Base-by-base conservation (phyloP, 2,888 invertebrate species). In the Philereme transversata region DNA sequence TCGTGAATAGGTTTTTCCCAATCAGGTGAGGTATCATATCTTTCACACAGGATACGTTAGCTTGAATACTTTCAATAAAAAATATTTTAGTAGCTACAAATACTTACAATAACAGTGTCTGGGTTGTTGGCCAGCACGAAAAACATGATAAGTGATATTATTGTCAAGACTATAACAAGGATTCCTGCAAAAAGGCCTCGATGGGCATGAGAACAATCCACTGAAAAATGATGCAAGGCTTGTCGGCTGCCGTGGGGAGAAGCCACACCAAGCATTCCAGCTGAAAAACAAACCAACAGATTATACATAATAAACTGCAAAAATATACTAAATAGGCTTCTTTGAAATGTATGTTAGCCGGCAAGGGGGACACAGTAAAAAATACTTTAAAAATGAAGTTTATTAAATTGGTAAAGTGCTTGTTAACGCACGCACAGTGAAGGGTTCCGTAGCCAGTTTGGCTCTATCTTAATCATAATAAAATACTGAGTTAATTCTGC, bases 121-220 rank as follows among this genome's bases (percentile, higher is more conserved):
- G 94, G 93, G 69, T 93, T 94, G 60, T 93, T 94, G 57, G 95
- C 95, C 51, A 98, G 88, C 0, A 98, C 97, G 83, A 97, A 98
- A 88, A 98, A 98, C 93, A 97, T 95, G 57, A 98, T 97, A 64
- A 98, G 94, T 9, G 96, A 96, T 76, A 98, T 97, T 52, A 97
- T 97, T 7, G 96, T 96, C 60, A 97, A 92, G 0, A 97, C 97
- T 56, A 97, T 95, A 45, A 97, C 89, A 7, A 97, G 86, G 67
- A 97, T 95, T 5, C 97, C 95, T 40, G 93, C 93, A 76, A 95
- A 95, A 79, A 98, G 93, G 68, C 97, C 93, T 82, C 96, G 95
- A 81, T 97, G 97, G 0, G 97, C 96, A 71, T 96, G 95, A 4
- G 96, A 96, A 84, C 97, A 97, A 88, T 97, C 97, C 53, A 97